Percentiles rank a stretch among this genome's conserved stretches.
These are phyloP conservation scores for Paramuricea clavata DNA, from an alignment of 92 coral and sea anemone species.

Conservation along the genomic window DNA sequence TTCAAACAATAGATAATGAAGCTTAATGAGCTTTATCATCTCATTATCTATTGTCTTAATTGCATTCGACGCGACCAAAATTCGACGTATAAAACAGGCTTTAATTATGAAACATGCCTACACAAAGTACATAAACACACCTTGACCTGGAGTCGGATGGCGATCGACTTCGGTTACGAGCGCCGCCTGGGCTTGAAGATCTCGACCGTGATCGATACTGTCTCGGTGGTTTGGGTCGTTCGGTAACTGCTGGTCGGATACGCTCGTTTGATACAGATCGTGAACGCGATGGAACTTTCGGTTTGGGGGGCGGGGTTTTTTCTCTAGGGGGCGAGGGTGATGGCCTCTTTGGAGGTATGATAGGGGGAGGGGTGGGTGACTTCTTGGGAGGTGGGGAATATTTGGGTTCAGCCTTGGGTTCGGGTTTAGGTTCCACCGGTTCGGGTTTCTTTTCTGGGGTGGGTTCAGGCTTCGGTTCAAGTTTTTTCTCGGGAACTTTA, in stretches of 20 bases:
- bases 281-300: slow-evolving; percentile 78
- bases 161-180: neutral
- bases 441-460: slow-evolving; percentile 70
- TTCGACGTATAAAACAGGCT: too few relatives aligned
- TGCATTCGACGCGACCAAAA: too few relatives aligned
- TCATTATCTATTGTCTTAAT: too few relatives aligned
- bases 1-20: too few relatives aligned
- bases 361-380: slow-evolving; percentile 58
- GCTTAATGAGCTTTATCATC: too few relatives aligned
- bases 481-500: slow-evolving; percentile 67
- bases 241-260: slow-evolving; percentile 73
- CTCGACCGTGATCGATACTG: slow-evolving; percentile 79
- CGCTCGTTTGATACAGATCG: slow-evolving; percentile 76
- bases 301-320: slow-evolving; percentile 76
- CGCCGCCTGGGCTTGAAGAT: slow-evolving; percentile 79
- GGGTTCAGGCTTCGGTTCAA: slow-evolving; percentile 22
- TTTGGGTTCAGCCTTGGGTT: slow-evolving; percentile 71
- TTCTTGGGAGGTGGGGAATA: slow-evolving; percentile 71
- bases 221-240: slow-evolving; percentile 63
- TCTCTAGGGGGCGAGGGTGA: slow-evolving; percentile 71
- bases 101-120: too few relatives aligned
- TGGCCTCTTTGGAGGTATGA: slow-evolving; percentile 61
- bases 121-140: too few relatives aligned
- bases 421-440: slow-evolving; percentile 19
- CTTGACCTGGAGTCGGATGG: slow-evolving; percentile 58